phyloP scores from a whole-genome alignment of 1,140 invertebrate genomes.

The Sycobia sp. region DNA sequence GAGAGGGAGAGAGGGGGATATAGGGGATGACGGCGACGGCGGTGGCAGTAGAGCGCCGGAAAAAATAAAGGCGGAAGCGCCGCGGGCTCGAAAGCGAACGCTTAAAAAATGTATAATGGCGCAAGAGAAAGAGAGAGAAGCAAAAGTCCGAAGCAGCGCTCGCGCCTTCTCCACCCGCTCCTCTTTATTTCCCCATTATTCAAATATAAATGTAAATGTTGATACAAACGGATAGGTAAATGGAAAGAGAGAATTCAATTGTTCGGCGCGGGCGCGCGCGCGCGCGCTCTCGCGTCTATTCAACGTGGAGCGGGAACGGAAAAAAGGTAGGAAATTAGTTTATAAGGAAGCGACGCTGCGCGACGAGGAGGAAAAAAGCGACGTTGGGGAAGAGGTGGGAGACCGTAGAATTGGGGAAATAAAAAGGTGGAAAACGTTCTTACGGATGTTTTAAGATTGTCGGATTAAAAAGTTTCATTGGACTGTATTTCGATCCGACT shows the following conservation, averaged over 20 bases:
- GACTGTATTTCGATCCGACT: too few species aligned
- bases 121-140: too few species aligned
- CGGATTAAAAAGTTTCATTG: too few species aligned
- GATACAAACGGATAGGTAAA: conserved; percentile 64
- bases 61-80: conserved; percentile 37
- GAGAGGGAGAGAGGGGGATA: neutral
- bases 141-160: conserved; percentile 49
- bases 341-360: conserved; percentile 57
- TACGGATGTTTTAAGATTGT: too few species aligned
- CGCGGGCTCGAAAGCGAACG: conserved; percentile 59
- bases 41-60: neutral
- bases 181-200: conserved; percentile 64
- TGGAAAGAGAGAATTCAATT: conserved; percentile 64
- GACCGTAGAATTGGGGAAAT: neutral
- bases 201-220: conserved; percentile 66
- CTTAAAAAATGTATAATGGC: conserved; percentile 57
- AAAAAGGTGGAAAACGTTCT: too few species aligned
- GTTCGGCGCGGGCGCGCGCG: conserved; percentile 46
- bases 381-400: conserved; percentile 14
- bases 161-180: too few species aligned
- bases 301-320: too few species aligned
- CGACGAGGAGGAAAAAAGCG: neutral
- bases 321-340: conserved; percentile 58
- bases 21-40: neutral
- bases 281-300: too few species aligned